Conservation (phyloP, 2,888 invertebrate genomes). For the Polia nebulosa region DNA sequence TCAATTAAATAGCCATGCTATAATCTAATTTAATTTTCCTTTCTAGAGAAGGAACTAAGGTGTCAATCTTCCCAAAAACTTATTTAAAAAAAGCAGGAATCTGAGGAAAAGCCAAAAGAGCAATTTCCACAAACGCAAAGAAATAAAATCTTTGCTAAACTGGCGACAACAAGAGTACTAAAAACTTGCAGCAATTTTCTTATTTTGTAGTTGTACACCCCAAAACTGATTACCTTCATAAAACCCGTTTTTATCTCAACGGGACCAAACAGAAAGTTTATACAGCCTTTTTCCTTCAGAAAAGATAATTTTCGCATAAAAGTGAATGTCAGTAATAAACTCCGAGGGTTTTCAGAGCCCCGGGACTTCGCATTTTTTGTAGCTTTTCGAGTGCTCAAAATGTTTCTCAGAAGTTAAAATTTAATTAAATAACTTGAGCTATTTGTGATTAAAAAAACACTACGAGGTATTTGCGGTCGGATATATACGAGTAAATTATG, state of each 20-base stretch:
- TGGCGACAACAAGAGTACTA: conserved; percentile 23
- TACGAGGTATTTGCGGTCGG: conserved; percentile 6
- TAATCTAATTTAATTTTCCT: no score
- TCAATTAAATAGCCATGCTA: background rate
- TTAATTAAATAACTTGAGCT: conserved; percentile 55
- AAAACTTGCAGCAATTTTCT: conserved; percentile 42
- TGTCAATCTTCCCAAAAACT: background rate
- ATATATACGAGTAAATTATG: conserved; percentile 12
- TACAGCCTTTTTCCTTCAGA: conserved; percentile 49
- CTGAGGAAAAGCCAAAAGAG: background rate
- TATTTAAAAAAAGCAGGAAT: background rate
- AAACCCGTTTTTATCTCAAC: conserved; percentile 53
- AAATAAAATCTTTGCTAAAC: conserved; percentile 4
- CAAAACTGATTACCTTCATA: conserved; percentile 48
- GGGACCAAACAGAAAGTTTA: conserved; percentile 49
- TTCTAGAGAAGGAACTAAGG: no score
- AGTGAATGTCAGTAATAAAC: conserved; percentile 63
- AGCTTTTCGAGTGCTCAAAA: conserved; percentile 48
- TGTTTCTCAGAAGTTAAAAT: conserved; percentile 48
- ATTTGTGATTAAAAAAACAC: conserved; percentile 41
- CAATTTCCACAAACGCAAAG: background rate
- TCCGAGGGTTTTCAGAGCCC: conserved; percentile 42
- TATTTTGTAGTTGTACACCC: conserved; percentile 30
- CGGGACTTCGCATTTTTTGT: conserved; percentile 44
- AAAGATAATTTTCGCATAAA: conserved; percentile 68